Evolutionary conservation across 2,797 vertebrate species (phyloP).

Genomic region (Peromyscus attwateri): DNA sequence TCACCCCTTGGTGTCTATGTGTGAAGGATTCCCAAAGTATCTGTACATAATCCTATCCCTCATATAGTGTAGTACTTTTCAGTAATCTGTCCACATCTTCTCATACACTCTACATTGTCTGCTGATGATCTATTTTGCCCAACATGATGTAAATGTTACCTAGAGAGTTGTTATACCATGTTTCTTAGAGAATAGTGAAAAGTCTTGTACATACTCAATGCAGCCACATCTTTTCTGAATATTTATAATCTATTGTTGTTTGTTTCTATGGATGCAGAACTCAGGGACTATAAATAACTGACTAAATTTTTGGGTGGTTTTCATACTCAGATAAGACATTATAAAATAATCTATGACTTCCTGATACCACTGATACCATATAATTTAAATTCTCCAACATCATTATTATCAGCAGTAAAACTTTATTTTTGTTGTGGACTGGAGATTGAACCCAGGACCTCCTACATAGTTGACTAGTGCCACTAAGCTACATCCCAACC

Average conservation of each 20-base stretch:
- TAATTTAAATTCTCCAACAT: conserved; percentile 2
- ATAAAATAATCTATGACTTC: background rate
- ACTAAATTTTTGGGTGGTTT: background rate
- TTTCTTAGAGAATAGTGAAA: background rate
- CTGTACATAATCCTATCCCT: background rate
- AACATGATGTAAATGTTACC: background rate
- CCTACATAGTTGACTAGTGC: background rate
- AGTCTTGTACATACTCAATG: background rate
- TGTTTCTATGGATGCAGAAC: background rate
- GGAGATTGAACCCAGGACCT: background rate
- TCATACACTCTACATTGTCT: background rate
- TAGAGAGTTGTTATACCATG: background rate
- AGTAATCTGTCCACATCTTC: background rate
- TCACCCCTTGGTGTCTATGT: background rate
- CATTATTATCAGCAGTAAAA: conserved; percentile 7
- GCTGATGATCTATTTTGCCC: background rate
- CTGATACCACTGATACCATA: background rate
- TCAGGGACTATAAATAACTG: background rate
- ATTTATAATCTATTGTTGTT: background rate
- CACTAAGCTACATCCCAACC: background rate
- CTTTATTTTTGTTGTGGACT: background rate
- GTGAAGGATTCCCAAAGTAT: background rate
- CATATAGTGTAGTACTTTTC: background rate
- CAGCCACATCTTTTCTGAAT: background rate
- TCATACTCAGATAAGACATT: background rate